Evolutionary conservation across 2,888 invertebrate species (phyloP).

Genomic region (Drosophila melanocephala): DNA sequence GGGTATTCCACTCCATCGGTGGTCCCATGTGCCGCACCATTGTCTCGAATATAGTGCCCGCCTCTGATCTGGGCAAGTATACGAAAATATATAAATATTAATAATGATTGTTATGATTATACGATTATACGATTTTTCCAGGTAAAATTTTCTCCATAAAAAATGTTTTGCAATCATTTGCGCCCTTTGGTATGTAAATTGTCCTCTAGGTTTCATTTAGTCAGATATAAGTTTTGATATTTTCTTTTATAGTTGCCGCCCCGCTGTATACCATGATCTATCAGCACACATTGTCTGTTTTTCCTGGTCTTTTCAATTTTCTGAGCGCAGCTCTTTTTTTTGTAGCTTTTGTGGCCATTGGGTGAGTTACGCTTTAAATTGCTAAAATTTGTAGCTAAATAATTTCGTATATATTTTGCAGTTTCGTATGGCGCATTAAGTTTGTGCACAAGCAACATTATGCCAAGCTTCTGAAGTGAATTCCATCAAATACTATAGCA

Average conservation of each 20-base stretch:
- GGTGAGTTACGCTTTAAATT: constrained; percentile 61
- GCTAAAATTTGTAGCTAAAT: background rate
- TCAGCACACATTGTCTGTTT: constrained; percentile 86
- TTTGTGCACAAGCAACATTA: constrained; percentile 70
- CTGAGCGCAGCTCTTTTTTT: constrained; percentile 86
- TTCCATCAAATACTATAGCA: background rate
- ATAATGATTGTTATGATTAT: background rate
- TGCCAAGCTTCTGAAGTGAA: constrained; percentile 71
- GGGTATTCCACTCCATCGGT: constrained; percentile 77
- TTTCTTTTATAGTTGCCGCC: constrained; percentile 85
- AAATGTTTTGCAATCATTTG: constrained; percentile 88
- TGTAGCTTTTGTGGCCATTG: constrained; percentile 74
- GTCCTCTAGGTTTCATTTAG: background rate
- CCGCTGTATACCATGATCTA: constrained; percentile 90
- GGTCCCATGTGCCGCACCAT: constrained; percentile 84
- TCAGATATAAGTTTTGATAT: background rate
- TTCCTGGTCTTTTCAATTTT: constrained; percentile 88
- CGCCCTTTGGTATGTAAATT: constrained; percentile 86
- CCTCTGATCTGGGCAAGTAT: constrained; percentile 84
- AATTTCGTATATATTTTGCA: constrained; percentile 27
- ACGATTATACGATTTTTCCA: constrained; percentile 29
- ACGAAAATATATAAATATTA: accelerated
- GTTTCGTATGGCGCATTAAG: constrained; percentile 76
- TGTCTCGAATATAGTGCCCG: constrained; percentile 83
- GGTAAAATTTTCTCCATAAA: constrained; percentile 91